Evolutionary conservation across 2,113 vertebrate genomes (phyloP).

Genomic region (Typhlomys cinereus): DNA sequence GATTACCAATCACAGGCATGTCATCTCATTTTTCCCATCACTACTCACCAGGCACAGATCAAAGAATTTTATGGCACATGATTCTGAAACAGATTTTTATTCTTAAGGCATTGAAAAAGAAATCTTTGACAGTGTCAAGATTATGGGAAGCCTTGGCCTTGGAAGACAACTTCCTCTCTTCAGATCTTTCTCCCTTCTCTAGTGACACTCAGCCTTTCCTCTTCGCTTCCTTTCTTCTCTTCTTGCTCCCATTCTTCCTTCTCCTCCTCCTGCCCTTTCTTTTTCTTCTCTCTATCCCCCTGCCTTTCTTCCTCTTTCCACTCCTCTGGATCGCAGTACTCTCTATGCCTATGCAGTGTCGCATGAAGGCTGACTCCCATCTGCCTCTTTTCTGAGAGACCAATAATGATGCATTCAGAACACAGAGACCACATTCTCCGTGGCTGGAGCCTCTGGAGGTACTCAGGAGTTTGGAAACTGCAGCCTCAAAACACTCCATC

Average conservation of each 20-base stretch:
- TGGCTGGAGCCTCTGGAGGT: constrained; percentile 54
- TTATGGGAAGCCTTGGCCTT: neutral
- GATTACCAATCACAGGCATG: neutral
- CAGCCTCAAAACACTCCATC: constrained; percentile 62
- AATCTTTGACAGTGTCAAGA: neutral
- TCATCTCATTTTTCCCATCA: neutral
- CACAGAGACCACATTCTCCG: neutral
- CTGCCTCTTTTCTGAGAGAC: constrained; percentile 49
- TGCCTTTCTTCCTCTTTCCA: accelerated
- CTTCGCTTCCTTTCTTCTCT: no score
- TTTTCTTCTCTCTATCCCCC: neutral
- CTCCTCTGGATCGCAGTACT: neutral
- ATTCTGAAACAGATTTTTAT: neutral
- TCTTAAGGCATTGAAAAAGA: neutral
- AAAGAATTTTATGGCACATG: neutral
- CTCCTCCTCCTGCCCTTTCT: accelerated
- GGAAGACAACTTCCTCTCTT: neutral
- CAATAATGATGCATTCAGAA: neutral
- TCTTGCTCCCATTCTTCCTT: neutral
- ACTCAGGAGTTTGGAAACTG: constrained; percentile 63
- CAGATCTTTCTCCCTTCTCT: neutral
- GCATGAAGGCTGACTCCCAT: neutral
- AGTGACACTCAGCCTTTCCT: neutral
- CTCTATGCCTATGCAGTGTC: neutral
- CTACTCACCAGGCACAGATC: neutral